Conservation (phyloP, 2,113 vertebrate species). For the Mobula hypostoma region DNA sequence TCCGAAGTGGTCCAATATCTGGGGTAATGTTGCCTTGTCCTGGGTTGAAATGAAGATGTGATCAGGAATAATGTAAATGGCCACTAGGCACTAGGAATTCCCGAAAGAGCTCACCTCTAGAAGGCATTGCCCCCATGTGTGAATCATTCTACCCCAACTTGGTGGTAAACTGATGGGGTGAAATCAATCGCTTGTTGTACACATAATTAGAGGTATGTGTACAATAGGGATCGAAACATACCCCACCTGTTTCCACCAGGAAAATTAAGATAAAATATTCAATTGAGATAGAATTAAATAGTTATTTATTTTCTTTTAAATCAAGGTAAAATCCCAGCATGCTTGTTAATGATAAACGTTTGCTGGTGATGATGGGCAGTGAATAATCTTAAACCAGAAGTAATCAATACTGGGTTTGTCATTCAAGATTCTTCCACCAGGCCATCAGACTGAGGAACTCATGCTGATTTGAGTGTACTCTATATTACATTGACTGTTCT, state of each 20-base stretch:
- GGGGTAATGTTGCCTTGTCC: background rate
- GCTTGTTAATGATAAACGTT: background rate
- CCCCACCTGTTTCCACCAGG: background rate
- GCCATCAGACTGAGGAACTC: too few relatives aligned
- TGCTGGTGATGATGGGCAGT: background rate
- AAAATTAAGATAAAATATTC: background rate
- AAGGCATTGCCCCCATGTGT: too few relatives aligned
- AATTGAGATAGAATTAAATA: background rate
- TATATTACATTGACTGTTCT: too few relatives aligned
- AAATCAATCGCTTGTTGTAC: too few relatives aligned
- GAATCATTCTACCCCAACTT: too few relatives aligned
- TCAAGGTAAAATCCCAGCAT: background rate
- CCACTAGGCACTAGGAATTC: background rate
- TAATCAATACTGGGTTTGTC: background rate
- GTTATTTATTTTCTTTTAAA: background rate
- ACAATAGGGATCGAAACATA: background rate
- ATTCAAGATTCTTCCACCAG: background rate
- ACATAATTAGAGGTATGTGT: background rate
- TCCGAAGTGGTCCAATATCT: background rate
- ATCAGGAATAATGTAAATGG: background rate
- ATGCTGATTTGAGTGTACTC: too few relatives aligned
- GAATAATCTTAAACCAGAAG: background rate
- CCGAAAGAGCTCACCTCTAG: background rate
- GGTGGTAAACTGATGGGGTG: background rate
- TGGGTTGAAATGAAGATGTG: background rate